Evolutionary conservation across 2,797 vertebrate species (phyloP).

Genomic region (Hoplostethus mediterraneus): DNA sequence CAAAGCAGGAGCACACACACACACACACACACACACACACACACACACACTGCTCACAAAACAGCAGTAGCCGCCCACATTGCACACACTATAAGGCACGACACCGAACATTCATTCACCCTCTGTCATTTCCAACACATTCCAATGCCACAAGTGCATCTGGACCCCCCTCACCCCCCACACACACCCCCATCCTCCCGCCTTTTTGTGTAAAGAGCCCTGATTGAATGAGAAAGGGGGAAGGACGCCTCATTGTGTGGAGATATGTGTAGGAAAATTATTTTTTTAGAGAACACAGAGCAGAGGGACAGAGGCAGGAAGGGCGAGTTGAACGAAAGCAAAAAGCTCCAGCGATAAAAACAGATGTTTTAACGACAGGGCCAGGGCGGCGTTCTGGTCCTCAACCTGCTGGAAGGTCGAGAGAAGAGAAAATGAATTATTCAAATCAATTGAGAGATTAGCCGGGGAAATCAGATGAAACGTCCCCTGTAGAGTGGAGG

Average conservation of each 20-base stretch:
- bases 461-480: constrained; percentile 45
- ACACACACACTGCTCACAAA: constrained; percentile 23
- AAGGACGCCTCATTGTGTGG: constrained; percentile 2
- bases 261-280: constrained; percentile 17
- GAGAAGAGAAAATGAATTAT: constrained; percentile 39
- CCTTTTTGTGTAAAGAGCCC: constrained; percentile 30
- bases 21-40: constrained; percentile 18
- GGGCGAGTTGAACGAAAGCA: neutral
- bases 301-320: neutral
- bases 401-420: constrained; percentile 16
- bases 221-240: constrained; percentile 22
- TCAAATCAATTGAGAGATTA: constrained; percentile 61
- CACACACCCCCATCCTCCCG: constrained; percentile 10
- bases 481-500: constrained; percentile 35
- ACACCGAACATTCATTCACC: constrained; percentile 55
- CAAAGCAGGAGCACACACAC: constrained; percentile 50
- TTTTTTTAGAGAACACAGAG: neutral
- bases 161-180: constrained; percentile 21
- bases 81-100: constrained; percentile 49
- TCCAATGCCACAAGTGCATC: constrained; percentile 55
- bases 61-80: constrained; percentile 51
- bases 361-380: constrained; percentile 19
- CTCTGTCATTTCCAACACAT: constrained; percentile 49
- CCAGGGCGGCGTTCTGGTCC: constrained; percentile 2
- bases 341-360: neutral